A percentile compares a stretch with the other conserved stretches of the same genome.
Conservation (phyloP, 2,888 invertebrate species). For the Tortrix viridana region DNA sequence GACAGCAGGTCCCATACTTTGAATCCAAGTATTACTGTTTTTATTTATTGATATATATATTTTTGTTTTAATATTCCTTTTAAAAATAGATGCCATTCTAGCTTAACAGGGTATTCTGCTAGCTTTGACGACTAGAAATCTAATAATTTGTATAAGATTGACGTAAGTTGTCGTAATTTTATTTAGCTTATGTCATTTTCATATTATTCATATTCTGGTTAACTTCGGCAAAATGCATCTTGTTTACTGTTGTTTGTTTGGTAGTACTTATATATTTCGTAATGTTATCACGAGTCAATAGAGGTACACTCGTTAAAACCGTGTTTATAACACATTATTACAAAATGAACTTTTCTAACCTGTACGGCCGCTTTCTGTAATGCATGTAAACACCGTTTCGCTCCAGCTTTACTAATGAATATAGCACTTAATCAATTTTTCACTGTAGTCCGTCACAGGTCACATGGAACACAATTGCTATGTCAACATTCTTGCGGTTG, state of each 20-base stretch:
- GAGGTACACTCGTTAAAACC: not conserved
- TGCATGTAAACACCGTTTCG: slow-evolving; percentile 80
- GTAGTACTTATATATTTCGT: not conserved
- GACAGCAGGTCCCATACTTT: too few relatives aligned
- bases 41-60: too few relatives aligned
- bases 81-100: too few relatives aligned
- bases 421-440: slow-evolving; percentile 53
- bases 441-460: slow-evolving; percentile 47
- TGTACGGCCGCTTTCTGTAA: slow-evolving; percentile 82
- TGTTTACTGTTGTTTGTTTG: not conserved
- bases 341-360: slow-evolving; percentile 55
- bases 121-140: too few relatives aligned
- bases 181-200: too few relatives aligned
- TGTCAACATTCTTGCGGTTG: slow-evolving; percentile 50
- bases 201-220: too few relatives aligned
- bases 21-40: too few relatives aligned
- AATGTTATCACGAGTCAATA: not conserved
- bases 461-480: slow-evolving; percentile 50
- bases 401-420: slow-evolving; percentile 78
- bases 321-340: slow-evolving; percentile 14
- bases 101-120: too few relatives aligned
- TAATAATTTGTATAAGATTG: too few relatives aligned
- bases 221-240: too few relatives aligned
- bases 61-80: too few relatives aligned
- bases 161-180: too few relatives aligned